These are phyloP conservation scores for Oreochromis mossambicus DNA, from an alignment of 2,797 vertebrate genomes.

Conservation along the genomic window DNA sequence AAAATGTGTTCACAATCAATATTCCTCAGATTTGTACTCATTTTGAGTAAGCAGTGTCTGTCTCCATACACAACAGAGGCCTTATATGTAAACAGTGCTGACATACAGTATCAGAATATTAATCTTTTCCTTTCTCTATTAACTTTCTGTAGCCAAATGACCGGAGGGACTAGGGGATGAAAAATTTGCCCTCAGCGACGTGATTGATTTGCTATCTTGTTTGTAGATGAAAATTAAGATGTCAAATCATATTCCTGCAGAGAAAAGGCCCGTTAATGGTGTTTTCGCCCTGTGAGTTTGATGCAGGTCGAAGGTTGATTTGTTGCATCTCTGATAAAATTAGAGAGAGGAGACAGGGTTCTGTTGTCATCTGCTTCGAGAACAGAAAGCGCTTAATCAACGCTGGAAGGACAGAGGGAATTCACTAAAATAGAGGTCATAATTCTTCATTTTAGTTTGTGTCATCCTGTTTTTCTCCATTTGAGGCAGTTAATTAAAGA, in stretches of 20 bases:
- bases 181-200: constrained; percentile 70
- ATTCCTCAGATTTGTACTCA: neutral
- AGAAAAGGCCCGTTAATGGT: constrained; percentile 73
- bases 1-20: constrained; percentile 1
- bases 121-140: constrained; percentile 50
- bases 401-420: constrained; percentile 52
- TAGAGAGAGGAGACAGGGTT: constrained; percentile 69
- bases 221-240: constrained; percentile 85
- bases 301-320: constrained; percentile 68
- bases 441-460: constrained; percentile 67
- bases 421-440: constrained; percentile 63
- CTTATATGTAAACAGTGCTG: constrained; percentile 1
- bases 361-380: constrained; percentile 71
- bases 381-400: constrained; percentile 78
- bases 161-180: constrained; percentile 57
- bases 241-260: constrained; percentile 77
- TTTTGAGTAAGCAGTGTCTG: neutral
- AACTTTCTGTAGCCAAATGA: constrained; percentile 56
- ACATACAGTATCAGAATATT: constrained; percentile 31
- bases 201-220: constrained; percentile 69
- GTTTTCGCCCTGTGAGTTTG: constrained; percentile 68
- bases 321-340: constrained; percentile 79
- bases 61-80: neutral
- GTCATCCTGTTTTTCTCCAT: constrained; percentile 44
- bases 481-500: constrained; percentile 43